Base-by-base conservation (phyloP, 37 sponge, comb jelly and placozoan species). In the Agelas oroides region DNA sequence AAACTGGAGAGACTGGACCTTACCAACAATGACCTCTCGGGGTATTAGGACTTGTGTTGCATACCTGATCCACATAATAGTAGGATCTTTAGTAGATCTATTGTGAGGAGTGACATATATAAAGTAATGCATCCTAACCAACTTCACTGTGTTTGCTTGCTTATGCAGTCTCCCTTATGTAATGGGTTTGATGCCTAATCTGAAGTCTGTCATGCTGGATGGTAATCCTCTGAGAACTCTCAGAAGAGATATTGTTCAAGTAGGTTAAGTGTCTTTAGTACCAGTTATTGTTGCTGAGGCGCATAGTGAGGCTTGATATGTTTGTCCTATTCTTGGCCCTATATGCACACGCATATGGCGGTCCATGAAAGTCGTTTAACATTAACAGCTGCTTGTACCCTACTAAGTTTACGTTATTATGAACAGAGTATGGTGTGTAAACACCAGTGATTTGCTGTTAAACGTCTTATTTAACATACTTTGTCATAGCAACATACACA, bases 181-280 rank as follows among this genome's bases (percentile, higher is more conserved):
- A n/a, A 59, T 95, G 87, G 96, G 96, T 0, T 39, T 33, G 36
- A 90, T 95, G 91, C 56, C 76, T 11, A 58, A 73, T 15, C 74
- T 95, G 56, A 93, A 95, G 76, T 80, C 78, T 23, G 37, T 95
- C 11, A 16, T 52, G 28, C 63, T 95, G 61, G 91, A 92, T 34
- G 96, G 96, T 12, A 95, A 95, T 39, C 91, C 96, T 18, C 56
- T 95, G 21, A 85, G 64, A 62, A 59, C 77, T 0, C 52, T 95
- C 17, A 80, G 96, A 27, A 63, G 94, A 41, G 96, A 93, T 27
- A 86, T 95, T 17, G 65, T 86, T 17, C 82, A 91, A 55, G 92
- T 86, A 46, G 21, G 73, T 12, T 46, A 27, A 15, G 13, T 5
- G 35, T n/a, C n/a, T 5, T 38, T 40, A 40, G 27, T 80, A 21